Percentiles rank a stretch among this genome's conserved stretches.
Evolutionary conservation across 2,888 invertebrate species (phyloP).

Genomic region (Globia sparganii): DNA sequence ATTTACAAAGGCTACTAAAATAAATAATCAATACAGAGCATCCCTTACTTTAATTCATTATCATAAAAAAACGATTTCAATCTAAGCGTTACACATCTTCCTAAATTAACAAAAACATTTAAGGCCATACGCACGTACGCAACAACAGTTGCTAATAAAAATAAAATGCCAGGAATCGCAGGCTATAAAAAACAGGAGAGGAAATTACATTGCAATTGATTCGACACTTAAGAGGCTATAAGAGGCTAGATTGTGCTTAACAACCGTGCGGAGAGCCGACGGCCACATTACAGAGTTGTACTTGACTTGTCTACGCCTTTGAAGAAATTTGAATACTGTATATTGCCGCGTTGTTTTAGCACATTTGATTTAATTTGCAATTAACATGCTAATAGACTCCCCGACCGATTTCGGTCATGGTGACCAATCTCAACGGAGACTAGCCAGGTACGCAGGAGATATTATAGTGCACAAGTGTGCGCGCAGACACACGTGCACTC

Average conservation of each 20-base stretch:
- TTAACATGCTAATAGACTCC: too few relatives aligned
- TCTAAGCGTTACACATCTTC: slow-evolving; percentile 6
- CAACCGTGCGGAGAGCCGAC: not conserved
- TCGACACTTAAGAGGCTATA: slow-evolving; percentile 52
- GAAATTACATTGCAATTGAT: slow-evolving; percentile 61
- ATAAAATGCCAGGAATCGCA: slow-evolving; percentile 50
- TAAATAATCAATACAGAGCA: not conserved
- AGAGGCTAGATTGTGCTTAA: slow-evolving; percentile 31
- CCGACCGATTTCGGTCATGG: too few relatives aligned
- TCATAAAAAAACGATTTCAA: slow-evolving; percentile 6
- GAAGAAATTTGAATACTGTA: not conserved
- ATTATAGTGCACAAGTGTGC: too few relatives aligned
- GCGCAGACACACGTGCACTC: too few relatives aligned
- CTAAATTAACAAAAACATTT: slow-evolving; percentile 34
- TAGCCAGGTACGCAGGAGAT: too few relatives aligned
- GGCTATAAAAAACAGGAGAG: slow-evolving; percentile 50
- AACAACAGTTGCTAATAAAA: slow-evolving; percentile 43
- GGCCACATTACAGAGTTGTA: not conserved
- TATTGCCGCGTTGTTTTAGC: not conserved
- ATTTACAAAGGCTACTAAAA: not conserved
- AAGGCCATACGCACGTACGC: slow-evolving; percentile 21
- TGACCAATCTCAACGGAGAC: too few relatives aligned
- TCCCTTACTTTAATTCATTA: not conserved
- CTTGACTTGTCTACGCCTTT: not conserved
- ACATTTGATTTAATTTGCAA: not conserved